These are phyloP conservation scores for Hystrix brachyura DNA, from an alignment of 2,113 vertebrate genomes.

Conservation along the genomic window DNA sequence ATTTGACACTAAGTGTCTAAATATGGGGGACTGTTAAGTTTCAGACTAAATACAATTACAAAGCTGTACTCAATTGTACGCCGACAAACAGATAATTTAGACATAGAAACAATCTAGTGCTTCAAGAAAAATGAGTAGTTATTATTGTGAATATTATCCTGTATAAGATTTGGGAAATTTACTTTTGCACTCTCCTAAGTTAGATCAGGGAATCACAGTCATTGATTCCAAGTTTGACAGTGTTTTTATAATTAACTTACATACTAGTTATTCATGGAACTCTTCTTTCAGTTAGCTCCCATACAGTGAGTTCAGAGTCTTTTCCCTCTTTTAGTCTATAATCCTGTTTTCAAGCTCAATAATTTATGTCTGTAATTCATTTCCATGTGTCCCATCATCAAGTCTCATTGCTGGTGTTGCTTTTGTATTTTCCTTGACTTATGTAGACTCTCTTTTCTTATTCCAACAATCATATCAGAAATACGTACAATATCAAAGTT, in stretches of 20 bases:
- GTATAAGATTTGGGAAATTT: background rate
- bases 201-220: background rate
- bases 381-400: background rate
- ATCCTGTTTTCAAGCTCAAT: background rate
- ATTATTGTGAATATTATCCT: background rate
- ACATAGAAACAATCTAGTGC: background rate
- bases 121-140: constrained; percentile 30
- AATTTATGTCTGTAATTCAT: background rate
- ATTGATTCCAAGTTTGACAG: background rate
- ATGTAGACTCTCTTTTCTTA: background rate
- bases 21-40: background rate
- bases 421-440: constrained; percentile 33
- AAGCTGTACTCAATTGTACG: background rate
- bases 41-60: background rate
- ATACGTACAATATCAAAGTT: background rate
- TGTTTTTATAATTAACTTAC: constrained; percentile 51
- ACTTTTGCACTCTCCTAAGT: background rate
- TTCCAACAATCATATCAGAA: background rate
- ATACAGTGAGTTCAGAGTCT: background rate
- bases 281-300: constrained; percentile 70
- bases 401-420: background rate
- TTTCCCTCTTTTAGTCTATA: background rate
- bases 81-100: background rate
- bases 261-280: constrained; percentile 10
- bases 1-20: background rate